These are phyloP conservation scores for Hesperophylax magnus DNA, from an alignment of 1,140 invertebrate species.

Conservation along the genomic window DNA sequence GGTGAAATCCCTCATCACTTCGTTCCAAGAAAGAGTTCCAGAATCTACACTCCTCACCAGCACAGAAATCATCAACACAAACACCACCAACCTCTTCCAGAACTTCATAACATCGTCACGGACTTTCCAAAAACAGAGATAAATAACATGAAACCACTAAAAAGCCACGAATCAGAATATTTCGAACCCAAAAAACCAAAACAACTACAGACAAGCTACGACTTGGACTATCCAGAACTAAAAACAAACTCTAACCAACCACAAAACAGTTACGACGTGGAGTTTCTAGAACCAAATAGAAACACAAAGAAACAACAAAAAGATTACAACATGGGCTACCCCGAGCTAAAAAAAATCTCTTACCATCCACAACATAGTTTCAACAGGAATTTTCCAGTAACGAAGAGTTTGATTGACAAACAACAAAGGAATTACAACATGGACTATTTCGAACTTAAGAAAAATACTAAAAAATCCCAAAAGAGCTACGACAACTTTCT, in stretches of 20 bases:
- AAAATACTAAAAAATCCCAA: background rate
- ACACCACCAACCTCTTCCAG: background rate
- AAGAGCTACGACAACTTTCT: conserved; percentile 15
- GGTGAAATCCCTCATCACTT: background rate
- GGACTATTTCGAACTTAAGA: no score
- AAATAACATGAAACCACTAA: background rate
- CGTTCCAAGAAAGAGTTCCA: background rate
- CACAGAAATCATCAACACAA: conserved; percentile 1
- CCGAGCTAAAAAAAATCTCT: no score
- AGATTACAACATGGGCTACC: no score
- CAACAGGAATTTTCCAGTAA: no score
- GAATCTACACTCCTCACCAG: background rate
- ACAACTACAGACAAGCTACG: background rate
- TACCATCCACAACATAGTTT: no score
- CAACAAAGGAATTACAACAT: no score
- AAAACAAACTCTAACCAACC: background rate
- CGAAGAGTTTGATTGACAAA: no score
- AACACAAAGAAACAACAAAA: no score
- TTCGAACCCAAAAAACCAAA: no score
- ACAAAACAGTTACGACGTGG: no score
- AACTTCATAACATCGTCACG: background rate
- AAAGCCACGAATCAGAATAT: background rate
- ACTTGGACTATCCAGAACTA: background rate
- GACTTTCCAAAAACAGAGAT: background rate
- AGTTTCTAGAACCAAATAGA: no score